A percentile compares a stretch with the other conserved stretches of the same genome.
phyloP scores from a whole-genome alignment of 1,140 invertebrate species.

The Drosophila ironensis region DNA sequence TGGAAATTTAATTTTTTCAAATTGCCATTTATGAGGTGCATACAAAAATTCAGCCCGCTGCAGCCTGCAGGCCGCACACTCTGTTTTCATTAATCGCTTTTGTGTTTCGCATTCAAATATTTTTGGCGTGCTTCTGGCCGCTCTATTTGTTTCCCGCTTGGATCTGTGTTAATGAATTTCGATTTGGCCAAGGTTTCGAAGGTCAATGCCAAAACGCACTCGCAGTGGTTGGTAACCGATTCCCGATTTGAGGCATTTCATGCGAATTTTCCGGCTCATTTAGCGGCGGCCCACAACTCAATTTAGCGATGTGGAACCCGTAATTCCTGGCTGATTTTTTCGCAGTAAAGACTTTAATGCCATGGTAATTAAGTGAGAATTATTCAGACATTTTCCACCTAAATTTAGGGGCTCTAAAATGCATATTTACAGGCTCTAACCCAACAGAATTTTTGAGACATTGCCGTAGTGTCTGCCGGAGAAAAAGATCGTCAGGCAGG shows the following conservation, averaged over 20 bases:
- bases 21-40: constrained; percentile 35
- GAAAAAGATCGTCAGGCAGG: background rate
- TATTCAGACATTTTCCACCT: no score
- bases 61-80: constrained; percentile 5
- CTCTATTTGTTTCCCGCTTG: constrained; percentile 37
- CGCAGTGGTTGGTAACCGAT: no score
- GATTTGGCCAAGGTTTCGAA: background rate
- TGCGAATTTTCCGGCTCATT: no score
- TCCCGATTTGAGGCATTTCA: constrained; percentile 6
- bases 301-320: no score
- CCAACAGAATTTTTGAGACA: constrained; percentile 2
- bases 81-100: constrained; percentile 53
- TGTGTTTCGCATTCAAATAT: constrained; percentile 39
- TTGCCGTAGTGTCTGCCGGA: background rate
- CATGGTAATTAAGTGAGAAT: no score
- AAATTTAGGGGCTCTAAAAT: no score
- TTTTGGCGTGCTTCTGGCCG: constrained; percentile 25
- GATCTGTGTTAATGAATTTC: constrained; percentile 20
- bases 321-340: no score
- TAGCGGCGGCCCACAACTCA: no score
- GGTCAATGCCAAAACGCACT: constrained; percentile 1
- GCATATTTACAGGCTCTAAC: background rate
- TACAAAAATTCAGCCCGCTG: constrained; percentile 5
- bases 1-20: constrained; percentile 25
- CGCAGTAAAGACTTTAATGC: no score